Conservation (phyloP, 2,797 vertebrate genomes). For the Myotis pilosus region DNA sequence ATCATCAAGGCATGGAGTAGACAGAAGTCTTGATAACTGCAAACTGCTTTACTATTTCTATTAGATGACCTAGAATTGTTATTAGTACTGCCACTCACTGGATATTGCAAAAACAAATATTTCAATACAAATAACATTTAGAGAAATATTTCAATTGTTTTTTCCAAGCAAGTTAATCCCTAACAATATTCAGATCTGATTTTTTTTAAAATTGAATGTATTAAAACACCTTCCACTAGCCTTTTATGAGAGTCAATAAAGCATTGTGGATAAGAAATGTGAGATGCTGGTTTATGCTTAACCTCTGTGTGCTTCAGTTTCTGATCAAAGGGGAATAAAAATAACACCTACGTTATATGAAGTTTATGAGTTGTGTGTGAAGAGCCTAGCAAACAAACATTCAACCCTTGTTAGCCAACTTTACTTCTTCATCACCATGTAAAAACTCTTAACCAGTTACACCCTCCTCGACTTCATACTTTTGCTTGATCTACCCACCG, state of each 20-base stretch:
- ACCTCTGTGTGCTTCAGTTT: neutral
- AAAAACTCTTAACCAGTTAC: neutral
- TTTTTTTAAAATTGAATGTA: neutral
- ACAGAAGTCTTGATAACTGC: conserved; percentile 63
- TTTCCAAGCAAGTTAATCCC: neutral
- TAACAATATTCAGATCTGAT: neutral
- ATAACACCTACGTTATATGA: neutral
- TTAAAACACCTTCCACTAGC: neutral
- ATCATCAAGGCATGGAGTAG: conserved; percentile 93
- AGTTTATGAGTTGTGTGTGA: neutral
- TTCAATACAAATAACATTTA: neutral
- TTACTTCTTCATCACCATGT: neutral
- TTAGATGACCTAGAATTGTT: neutral
- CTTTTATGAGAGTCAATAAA: neutral
- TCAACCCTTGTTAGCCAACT: neutral
- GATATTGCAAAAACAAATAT: conserved; percentile 11
- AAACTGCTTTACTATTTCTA: neutral
- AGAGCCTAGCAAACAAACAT: neutral
- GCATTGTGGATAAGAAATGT: neutral
- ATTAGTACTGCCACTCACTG: conserved; percentile 71
- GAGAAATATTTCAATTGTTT: conserved; percentile 16
- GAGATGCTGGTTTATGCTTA: neutral
- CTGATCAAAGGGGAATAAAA: neutral
- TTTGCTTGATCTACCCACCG: neutral
- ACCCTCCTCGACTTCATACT: neutral